Percentiles rank a stretch among this genome's conserved stretches.
phyloP scores from a whole-genome alignment of 2,888 invertebrate genomes.

The Leptinotarsa rubiginosa region DNA sequence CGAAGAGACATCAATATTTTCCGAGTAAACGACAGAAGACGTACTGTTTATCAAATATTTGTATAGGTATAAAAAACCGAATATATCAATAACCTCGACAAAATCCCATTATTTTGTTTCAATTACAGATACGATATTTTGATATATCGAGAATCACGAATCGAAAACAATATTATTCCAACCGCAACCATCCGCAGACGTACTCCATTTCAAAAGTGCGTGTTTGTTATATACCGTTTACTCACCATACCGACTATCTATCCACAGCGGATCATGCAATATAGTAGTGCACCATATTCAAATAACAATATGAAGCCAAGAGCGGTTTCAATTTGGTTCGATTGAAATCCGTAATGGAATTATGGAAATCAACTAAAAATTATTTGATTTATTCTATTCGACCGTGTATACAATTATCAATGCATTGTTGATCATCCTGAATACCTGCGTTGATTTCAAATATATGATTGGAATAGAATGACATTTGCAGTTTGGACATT shows the following conservation, averaged over 20 bases:
- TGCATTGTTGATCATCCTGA: background rate
- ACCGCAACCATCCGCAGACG: background rate
- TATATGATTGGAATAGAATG: background rate
- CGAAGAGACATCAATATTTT: too few relatives aligned
- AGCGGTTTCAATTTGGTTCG: slow-evolving; percentile 7
- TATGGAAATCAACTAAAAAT: slow-evolving; percentile 22
- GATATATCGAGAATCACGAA: background rate
- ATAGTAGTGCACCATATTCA: background rate
- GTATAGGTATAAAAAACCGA: background rate
- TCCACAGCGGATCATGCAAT: background rate
- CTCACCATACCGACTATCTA: background rate
- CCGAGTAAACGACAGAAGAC: too few relatives aligned
- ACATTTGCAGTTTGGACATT: background rate
- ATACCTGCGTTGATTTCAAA: background rate
- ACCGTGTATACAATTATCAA: background rate
- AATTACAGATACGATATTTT: background rate
- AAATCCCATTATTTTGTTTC: background rate
- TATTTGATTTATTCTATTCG: slow-evolving; percentile 13
- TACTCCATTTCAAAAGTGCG: background rate
- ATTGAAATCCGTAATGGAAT: slow-evolving; percentile 14
- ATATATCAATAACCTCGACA: background rate
- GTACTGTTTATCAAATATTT: too few relatives aligned
- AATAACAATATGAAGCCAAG: slow-evolving; percentile 9
- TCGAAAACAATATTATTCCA: slow-evolving; percentile 6
- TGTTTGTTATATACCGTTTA: slow-evolving; percentile 6